Evolutionary conservation across 2,113 vertebrate genomes (phyloP).

Genomic region (Ceyx cyanopectus): DNA sequence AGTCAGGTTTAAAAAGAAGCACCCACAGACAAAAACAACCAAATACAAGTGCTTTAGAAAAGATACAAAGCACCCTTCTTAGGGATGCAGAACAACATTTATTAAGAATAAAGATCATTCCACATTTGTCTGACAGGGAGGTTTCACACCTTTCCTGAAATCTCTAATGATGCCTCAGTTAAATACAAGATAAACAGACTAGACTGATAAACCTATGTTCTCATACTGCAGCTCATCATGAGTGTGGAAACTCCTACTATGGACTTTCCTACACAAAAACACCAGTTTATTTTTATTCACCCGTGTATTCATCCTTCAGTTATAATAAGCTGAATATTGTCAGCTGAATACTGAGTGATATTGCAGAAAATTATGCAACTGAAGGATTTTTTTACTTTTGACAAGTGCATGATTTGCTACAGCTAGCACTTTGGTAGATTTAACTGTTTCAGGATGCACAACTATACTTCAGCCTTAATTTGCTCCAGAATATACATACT

Average conservation of each 20-base stretch:
- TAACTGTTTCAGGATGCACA: not conserved
- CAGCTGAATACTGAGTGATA: not conserved
- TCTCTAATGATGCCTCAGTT: not conserved
- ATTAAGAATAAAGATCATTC: not conserved
- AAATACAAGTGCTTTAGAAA: not conserved
- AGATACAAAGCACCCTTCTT: not conserved
- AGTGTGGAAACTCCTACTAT: not conserved
- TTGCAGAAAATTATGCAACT: not conserved
- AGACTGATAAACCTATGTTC: not conserved
- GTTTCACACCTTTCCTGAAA: not conserved
- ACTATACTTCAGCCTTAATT: not conserved
- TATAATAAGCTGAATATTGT: accelerated
- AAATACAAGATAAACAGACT: not conserved
- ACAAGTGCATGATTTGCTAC: accelerated
- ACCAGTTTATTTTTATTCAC: not conserved
- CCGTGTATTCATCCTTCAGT: not conserved
- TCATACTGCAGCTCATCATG: not conserved
- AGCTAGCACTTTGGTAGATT: not conserved
- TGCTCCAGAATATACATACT: not conserved
- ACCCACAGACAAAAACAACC: not conserved
- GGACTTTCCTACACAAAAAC: not conserved
- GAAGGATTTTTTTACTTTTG: not conserved
- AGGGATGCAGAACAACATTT: not conserved
- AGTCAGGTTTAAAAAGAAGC: not conserved
- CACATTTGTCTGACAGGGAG: not conserved